These are phyloP conservation scores for Lagodon rhomboides DNA, from an alignment of 2,797 vertebrate genomes.

Conservation along the genomic window DNA sequence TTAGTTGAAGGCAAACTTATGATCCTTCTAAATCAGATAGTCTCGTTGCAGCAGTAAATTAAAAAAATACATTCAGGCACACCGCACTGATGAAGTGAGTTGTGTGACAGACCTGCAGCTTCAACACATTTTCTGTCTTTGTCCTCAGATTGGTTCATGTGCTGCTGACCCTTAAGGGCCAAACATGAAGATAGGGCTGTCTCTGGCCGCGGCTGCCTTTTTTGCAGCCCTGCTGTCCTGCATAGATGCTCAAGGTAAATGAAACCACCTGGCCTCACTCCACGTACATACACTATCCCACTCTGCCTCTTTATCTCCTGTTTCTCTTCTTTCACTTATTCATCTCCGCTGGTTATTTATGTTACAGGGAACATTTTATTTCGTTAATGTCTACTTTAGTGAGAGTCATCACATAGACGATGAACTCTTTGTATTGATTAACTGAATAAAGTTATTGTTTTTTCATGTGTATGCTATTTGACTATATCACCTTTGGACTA, in stretches of 20 bases:
- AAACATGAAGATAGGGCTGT: slow-evolving; percentile 95
- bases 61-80: neutral
- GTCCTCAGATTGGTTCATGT: slow-evolving; percentile 92
- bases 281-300: slow-evolving; percentile 49
- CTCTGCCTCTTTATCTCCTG: slow-evolving; percentile 54
- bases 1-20: neutral
- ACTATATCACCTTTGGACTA: slow-evolving; percentile 40
- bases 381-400: slow-evolving; percentile 25
- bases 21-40: neutral
- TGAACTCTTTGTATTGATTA: slow-evolving; percentile 61
- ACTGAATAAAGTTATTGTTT: slow-evolving; percentile 78
- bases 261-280: slow-evolving; percentile 48
- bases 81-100: slow-evolving; percentile 2
- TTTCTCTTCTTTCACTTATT: slow-evolving; percentile 48
- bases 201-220: slow-evolving; percentile 88
- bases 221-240: slow-evolving; percentile 90
- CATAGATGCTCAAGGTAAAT: slow-evolving; percentile 97
- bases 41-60: neutral
- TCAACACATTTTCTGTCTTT: slow-evolving; percentile 46
- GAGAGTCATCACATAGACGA: slow-evolving; percentile 32
- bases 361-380: slow-evolving; percentile 37
- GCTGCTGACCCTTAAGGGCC: slow-evolving; percentile 86
- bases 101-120: slow-evolving; percentile 10
- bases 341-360: slow-evolving; percentile 40
- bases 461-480: slow-evolving; percentile 65